A percentile compares a stretch with the other conserved stretches of the same genome.
Evolutionary conservation across 1,140 invertebrate genomes (phyloP).

Genomic region (Euura saliciscinereae): DNA sequence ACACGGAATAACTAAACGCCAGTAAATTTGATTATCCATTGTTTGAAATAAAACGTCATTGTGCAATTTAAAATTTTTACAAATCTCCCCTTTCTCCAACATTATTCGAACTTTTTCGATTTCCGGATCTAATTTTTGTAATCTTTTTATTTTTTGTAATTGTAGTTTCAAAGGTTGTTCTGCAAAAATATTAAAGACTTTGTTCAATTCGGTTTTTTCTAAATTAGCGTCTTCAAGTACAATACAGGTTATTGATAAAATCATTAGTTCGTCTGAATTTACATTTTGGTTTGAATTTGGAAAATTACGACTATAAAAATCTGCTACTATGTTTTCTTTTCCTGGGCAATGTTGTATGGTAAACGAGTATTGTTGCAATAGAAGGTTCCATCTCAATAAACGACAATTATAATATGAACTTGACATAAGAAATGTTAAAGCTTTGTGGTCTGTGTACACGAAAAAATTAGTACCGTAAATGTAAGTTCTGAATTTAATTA

Average conservation of each 20-base stretch:
- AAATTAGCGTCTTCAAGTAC: conserved; percentile 11
- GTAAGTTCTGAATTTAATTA: conserved; percentile 1
- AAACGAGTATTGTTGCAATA: background rate
- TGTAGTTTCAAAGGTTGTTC: background rate
- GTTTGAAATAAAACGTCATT: background rate
- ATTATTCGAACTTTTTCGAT: background rate
- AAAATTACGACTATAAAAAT: background rate
- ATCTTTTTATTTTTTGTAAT: background rate
- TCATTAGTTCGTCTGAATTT: background rate
- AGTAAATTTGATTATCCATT: background rate
- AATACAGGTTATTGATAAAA: background rate
- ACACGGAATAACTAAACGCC: background rate
- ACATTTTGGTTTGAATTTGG: background rate
- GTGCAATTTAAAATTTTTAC: background rate
- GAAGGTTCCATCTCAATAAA: background rate
- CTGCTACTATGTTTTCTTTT: background rate
- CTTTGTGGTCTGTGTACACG: background rate
- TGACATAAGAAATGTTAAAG: background rate
- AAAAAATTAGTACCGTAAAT: background rate
- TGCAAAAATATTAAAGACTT: background rate
- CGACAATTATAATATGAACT: background rate
- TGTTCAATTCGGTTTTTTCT: background rate
- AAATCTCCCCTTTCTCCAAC: background rate
- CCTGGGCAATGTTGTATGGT: background rate
- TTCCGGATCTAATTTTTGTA: background rate